Evolutionary conservation across 2,113 vertebrate species (phyloP).

Genomic region (Ivindomyrus marchei): DNA sequence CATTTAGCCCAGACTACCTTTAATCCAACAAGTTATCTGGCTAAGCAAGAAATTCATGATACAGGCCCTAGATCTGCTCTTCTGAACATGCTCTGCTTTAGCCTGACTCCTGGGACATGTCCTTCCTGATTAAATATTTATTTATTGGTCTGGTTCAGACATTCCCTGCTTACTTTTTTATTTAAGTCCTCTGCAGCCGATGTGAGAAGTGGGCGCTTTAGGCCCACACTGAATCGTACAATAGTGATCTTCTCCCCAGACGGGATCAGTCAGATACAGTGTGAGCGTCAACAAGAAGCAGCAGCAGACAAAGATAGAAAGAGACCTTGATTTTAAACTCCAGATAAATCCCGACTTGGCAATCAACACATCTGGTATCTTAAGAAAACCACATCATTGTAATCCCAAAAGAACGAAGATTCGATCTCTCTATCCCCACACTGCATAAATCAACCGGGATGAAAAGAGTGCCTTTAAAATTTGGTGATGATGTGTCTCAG

Average conservation of each 20-base stretch:
- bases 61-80: not conserved
- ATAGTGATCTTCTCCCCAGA: constrained; percentile 53
- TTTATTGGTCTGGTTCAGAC: constrained; percentile 31
- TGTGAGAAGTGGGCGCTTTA: constrained; percentile 28
- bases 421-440: constrained; percentile 52
- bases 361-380: constrained; percentile 71
- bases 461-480: constrained; percentile 65
- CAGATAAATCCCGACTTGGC: constrained; percentile 59
- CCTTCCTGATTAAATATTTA: constrained; percentile 27
- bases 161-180: constrained; percentile 41
- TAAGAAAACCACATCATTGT: constrained; percentile 72
- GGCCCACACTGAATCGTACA: constrained; percentile 41
- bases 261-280: constrained; percentile 51
- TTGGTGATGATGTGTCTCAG: constrained; percentile 60
- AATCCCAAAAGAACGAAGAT: constrained; percentile 65
- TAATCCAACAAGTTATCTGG: not conserved
- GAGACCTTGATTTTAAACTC: constrained; percentile 61
- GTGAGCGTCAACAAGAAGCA: constrained; percentile 48
- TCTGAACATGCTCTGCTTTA: not conserved
- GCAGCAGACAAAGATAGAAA: constrained; percentile 36
- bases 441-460: constrained; percentile 51
- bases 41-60: not conserved
- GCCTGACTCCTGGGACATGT: constrained; percentile 8
- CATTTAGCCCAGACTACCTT: not conserved
- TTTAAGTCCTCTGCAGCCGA: constrained; percentile 27